phyloP scores from a whole-genome alignment of 2,113 vertebrate genomes.

The Podilymbus podiceps region DNA sequence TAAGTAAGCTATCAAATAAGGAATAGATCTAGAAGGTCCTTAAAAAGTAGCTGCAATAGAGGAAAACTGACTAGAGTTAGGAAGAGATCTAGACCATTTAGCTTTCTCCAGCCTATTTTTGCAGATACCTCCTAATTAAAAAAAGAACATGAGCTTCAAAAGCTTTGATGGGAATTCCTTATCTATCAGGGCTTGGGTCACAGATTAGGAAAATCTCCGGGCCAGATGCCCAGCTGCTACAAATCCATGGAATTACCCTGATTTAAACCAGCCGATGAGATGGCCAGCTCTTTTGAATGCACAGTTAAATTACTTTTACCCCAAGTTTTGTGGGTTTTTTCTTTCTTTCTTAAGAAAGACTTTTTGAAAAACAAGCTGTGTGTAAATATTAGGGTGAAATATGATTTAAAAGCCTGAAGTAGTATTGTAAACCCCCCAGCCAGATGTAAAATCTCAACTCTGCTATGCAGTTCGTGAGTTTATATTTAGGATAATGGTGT shows the following conservation, averaged over 20 bases:
- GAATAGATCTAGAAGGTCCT: not conserved
- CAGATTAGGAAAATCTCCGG: not conserved
- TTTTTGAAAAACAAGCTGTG: not conserved
- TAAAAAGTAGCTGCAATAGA: not conserved
- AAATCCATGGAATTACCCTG: not conserved
- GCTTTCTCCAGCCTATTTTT: not conserved
- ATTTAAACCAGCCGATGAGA: not conserved
- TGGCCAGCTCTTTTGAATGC: not conserved
- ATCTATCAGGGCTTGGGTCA: not conserved
- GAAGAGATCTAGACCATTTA: not conserved
- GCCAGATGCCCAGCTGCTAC: not conserved
- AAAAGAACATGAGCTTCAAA: not conserved
- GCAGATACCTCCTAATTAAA: not conserved
- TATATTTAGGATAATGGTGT: not conserved
- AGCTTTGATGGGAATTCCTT: not conserved
- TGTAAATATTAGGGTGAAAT: not conserved
- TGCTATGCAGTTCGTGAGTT: not conserved
- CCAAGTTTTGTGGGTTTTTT: not conserved
- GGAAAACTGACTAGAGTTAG: not conserved
- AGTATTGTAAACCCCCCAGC: not conserved
- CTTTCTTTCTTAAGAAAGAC: not conserved
- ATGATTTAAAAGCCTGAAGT: not conserved
- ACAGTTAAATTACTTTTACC: not conserved
- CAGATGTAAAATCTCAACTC: not conserved
- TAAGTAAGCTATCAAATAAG: not conserved